phyloP scores from a whole-genome alignment of 1,140 invertebrate genomes.

The Orchesella cincta region DNA sequence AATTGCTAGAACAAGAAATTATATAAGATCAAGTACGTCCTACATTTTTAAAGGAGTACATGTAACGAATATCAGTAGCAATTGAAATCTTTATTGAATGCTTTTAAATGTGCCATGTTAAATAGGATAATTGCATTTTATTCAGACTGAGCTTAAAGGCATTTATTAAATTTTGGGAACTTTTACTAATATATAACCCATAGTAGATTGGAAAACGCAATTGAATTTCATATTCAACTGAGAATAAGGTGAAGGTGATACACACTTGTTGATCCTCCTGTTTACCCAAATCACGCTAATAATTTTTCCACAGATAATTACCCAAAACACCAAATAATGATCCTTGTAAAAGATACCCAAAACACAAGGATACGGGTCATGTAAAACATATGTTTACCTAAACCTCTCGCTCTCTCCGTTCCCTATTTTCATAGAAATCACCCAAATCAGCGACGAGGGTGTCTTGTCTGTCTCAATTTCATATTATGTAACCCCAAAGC shows the following conservation, averaged over 20 bases:
- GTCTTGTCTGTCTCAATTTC: background rate
- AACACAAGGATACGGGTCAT: slow-evolving; percentile 27
- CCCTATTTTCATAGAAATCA: slow-evolving; percentile 2
- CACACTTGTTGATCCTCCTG: background rate
- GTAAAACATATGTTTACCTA: slow-evolving; percentile 27
- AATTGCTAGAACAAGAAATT: too few species aligned
- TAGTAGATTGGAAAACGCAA: background rate
- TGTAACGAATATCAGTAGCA: too few species aligned
- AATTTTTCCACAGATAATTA: slow-evolving; percentile 28
- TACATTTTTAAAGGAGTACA: too few species aligned
- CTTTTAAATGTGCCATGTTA: too few species aligned
- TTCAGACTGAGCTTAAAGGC: background rate
- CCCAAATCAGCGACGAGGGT: background rate
- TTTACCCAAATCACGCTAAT: background rate
- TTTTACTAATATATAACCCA: background rate
- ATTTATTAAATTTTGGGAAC: too few species aligned
- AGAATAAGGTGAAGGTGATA: background rate
- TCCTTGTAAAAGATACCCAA: slow-evolving; percentile 18
- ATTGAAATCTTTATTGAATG: too few species aligned
- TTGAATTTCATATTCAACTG: background rate
- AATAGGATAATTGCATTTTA: background rate
- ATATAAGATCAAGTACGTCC: too few species aligned
- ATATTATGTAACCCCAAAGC: background rate
- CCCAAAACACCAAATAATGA: slow-evolving; percentile 7
- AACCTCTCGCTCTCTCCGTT: background rate